Evolutionary conservation across 2,797 vertebrate species (phyloP), one percentile per base, ranked within the genome.

Genomic region (Emys orbicularis): DNA sequence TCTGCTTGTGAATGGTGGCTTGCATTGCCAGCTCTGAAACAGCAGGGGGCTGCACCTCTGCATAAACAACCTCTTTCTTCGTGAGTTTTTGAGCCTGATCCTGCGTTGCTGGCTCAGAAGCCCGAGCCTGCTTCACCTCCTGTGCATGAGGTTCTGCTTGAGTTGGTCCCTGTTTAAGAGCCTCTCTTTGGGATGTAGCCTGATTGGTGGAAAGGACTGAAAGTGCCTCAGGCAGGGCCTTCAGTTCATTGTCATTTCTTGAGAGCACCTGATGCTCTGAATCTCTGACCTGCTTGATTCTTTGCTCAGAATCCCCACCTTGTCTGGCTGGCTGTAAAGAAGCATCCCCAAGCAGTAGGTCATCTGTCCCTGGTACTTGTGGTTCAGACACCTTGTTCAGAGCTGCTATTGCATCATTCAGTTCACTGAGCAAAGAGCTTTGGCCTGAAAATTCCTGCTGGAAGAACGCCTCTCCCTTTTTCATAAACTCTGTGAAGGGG

Each of bases 341-440:
- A 4, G 5, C 1, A 2, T 77, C 87, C 49, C 49, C 31, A 23
- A 0, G 89, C 2, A 49, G 29, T 57, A 57, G 56, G 90, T 92
- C 82, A 86, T 6, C 31, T 0, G 1, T 41, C 25, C 53, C 68
- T 65, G 29, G 72, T 37, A 72, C 29, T 16, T 95, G 90, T 34
- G 53, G 34, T 90, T 91, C 92, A 88, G 95, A 52, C 44, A 87
- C 90, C 59, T 92, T 86, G 90, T 82, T 95, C 92, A 96, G 93
- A 79, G 92, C 90, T 3, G 81, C 94, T 44, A 96, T 97, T 87
- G 97, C 97, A 44, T 97, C 96, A 74, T 94, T 95, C 94, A 96
- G 96, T 79, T 98, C 97, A 91, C 96, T 97, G 56, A 97, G 91
- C 94, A 96, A 90, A 94, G 97, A 97, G 85, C 86, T 95, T 79